Percentiles rank a stretch among this genome's conserved stretches.
Conservation (phyloP, 2,797 vertebrate genomes). For the Malacoraja senta region DNA sequence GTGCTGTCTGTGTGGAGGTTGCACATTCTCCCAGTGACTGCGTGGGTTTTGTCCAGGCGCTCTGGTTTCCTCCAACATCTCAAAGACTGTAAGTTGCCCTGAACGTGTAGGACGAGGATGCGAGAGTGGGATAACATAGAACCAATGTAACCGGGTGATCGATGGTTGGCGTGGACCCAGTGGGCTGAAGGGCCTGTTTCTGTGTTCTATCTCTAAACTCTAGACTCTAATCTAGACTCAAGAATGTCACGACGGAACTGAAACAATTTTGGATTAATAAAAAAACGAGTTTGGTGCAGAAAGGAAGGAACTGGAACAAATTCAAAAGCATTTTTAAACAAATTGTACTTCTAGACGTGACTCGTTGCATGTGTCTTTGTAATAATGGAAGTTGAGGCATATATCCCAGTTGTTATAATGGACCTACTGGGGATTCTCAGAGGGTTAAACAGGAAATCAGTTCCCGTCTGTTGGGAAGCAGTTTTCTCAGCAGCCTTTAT, state of each 20-base stretch:
- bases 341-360: neutral
- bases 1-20: too few species aligned
- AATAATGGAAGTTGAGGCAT: neutral
- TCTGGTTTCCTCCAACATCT: too few species aligned
- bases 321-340: neutral
- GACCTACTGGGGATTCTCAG: constrained; percentile 1
- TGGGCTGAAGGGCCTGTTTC: too few species aligned
- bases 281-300: neutral
- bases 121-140: too few species aligned
- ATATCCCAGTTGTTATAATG: neutral
- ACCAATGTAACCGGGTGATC: too few species aligned
- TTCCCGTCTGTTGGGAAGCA: neutral
- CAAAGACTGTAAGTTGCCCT: too few species aligned
- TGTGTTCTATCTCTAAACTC: too few species aligned
- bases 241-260: too few species aligned
- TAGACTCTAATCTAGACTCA: neutral
- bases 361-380: neutral
- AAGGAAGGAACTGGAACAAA: neutral
- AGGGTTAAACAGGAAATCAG: constrained; percentile 25
- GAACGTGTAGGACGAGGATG: too few species aligned
- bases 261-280: neutral
- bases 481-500: neutral
- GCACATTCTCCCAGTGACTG: too few species aligned
- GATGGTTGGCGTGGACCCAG: too few species aligned
- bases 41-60: too few species aligned